phyloP scores from a whole-genome alignment of 2,797 vertebrate species.

The Acomys russatus region DNA sequence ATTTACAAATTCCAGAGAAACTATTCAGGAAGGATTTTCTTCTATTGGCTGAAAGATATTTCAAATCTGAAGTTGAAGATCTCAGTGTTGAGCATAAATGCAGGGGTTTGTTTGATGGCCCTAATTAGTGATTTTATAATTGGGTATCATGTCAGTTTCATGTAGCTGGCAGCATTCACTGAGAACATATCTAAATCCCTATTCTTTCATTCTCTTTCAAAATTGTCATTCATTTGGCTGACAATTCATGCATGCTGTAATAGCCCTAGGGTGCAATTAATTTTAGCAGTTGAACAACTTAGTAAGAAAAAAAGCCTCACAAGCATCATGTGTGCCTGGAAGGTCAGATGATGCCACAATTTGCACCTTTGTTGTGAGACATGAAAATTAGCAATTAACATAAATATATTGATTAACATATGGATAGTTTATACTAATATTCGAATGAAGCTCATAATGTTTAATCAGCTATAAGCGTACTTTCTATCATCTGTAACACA shows the following conservation, averaged over 20 bases:
- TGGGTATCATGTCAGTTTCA: constrained; percentile 80
- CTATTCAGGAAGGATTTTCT: neutral
- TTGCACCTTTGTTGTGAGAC: constrained; percentile 84
- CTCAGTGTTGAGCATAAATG: constrained; percentile 67
- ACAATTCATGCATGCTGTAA: constrained; percentile 84
- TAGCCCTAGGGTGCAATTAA: constrained; percentile 85
- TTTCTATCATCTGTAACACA: neutral
- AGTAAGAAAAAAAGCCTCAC: constrained; percentile 67
- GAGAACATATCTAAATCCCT: constrained; percentile 80
- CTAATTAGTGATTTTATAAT: constrained; percentile 85
- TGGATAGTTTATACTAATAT: constrained; percentile 81
- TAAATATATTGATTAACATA: constrained; percentile 86
- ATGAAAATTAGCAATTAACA: constrained; percentile 83
- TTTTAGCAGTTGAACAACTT: constrained; percentile 85
- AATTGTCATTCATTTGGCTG: constrained; percentile 80
- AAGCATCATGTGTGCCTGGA: constrained; percentile 77
- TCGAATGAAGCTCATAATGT: constrained; percentile 81
- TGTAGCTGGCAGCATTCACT: constrained; percentile 69
- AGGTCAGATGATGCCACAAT: constrained; percentile 82
- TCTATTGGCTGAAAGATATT: neutral
- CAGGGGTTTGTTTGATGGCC: constrained; percentile 77
- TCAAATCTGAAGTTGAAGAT: constrained; percentile 73
- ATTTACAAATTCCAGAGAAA: neutral
- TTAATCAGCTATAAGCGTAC: constrained; percentile 78
- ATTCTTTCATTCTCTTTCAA: constrained; percentile 80